phyloP scores from a whole-genome alignment of 2,888 invertebrate species.

The Cloeon dipterum region DNA sequence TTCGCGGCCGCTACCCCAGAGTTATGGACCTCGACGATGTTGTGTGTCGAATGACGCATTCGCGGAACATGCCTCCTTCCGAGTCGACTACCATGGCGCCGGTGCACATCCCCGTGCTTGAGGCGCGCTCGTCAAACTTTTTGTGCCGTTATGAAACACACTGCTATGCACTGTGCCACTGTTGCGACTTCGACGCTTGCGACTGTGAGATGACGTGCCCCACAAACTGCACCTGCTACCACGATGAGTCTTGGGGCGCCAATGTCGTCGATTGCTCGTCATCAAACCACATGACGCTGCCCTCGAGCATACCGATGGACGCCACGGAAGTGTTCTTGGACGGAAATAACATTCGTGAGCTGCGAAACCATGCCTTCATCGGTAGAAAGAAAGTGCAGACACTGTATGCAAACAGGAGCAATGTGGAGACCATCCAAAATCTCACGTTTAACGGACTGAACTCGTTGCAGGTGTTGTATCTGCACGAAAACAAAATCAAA shows the following conservation, averaged over 20 bases:
- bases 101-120: slow-evolving; percentile 50
- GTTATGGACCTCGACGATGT: slow-evolving; percentile 65
- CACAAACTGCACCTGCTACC: slow-evolving; percentile 66
- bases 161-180: slow-evolving; percentile 70
- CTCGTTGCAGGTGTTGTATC: slow-evolving; percentile 47
- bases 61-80: slow-evolving; percentile 34
- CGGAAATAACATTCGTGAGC: slow-evolving; percentile 52
- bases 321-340: slow-evolving; percentile 71
- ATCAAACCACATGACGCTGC: slow-evolving; percentile 44
- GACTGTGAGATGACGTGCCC: slow-evolving; percentile 87
- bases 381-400: slow-evolving; percentile 56
- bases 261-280: slow-evolving; percentile 66
- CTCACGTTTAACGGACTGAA: slow-evolving; percentile 65
- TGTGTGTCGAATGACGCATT: slow-evolving; percentile 57
- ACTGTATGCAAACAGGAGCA: slow-evolving; percentile 53
- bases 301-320: slow-evolving; percentile 73
- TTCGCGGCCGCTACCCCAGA: slow-evolving; percentile 61
- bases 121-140: slow-evolving; percentile 60
- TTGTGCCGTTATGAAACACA: slow-evolving; percentile 65
- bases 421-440: slow-evolving; percentile 55
- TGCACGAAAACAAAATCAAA: slow-evolving; percentile 48
- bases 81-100: slow-evolving; percentile 1
- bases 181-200: slow-evolving; percentile 78
- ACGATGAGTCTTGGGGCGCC: slow-evolving; percentile 66
- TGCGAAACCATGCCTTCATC: slow-evolving; percentile 66